Base-by-base conservation (phyloP, 2,113 vertebrate genomes). In the Nannobrachium achirus region DNA sequence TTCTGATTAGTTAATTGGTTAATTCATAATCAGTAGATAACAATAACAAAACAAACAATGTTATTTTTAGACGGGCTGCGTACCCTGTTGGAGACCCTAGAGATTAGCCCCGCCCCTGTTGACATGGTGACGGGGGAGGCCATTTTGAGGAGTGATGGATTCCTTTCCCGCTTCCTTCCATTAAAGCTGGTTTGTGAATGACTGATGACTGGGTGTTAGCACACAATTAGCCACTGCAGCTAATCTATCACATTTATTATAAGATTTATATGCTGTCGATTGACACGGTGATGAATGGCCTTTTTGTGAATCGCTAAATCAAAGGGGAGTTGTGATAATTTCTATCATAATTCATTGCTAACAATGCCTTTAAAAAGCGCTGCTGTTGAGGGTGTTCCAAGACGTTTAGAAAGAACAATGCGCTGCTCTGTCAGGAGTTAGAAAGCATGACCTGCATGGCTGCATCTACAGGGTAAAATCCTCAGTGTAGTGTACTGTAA, bases 101-200 rank as follows among this genome's bases (percentile, higher is more conserved):
- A 55, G 64, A 68, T 60, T 40, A 67, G 59, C 48, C 19, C 56
- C 61, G 20, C 13, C 71, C 73, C 74, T 51, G 69, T 51, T 64
- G 50, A 65, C 49, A 55, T 59, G 46, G 41, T 51, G 44, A 60
- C 64, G 71, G 52, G 70, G 79, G 75, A 85, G 75, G 66, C 78
- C 66, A 82, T 85, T 90, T 87, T 80, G 79, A 87, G 73, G 81
- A 63, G 81, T 92, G 89, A 91, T 90, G 73, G 83, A 93, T 91
- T 89, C 70, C 69, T 63, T 86, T 80, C 79, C 77, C 78, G 77
- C 69, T 83, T 84, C 25, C 74, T 77, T 80, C 80, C 83, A 89
- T 92, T 92, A 92, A 88, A 83, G 80, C 77, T 77, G 81, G 58
- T 85, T 86, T 87, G 87, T 89, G 86, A 86, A 89, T 89, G 88